These are phyloP conservation scores for Mimas tiliae DNA, from an alignment of 2,888 invertebrate species.

Conservation along the genomic window DNA sequence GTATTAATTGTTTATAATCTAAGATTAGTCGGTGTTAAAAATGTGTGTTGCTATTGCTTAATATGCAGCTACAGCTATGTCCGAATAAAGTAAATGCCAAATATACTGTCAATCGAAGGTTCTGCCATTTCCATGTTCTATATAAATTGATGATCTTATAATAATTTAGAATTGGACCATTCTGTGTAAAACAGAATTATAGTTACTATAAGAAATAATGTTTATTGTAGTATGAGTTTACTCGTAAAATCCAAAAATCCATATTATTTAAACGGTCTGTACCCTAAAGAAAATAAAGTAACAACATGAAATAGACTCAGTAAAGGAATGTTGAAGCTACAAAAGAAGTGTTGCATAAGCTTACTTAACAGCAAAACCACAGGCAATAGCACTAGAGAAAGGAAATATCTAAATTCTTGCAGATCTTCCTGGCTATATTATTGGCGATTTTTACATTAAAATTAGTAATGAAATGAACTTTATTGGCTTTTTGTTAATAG, in stretches of 20 bases:
- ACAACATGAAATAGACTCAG: neutral
- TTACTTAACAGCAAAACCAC: conserved; percentile 21
- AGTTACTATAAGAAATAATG: too few relatives aligned
- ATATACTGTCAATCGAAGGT: neutral
- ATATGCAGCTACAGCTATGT: neutral
- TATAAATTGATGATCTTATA: too few relatives aligned
- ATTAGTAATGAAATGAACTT: neutral
- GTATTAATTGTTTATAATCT: too few relatives aligned
- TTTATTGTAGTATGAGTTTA: too few relatives aligned
- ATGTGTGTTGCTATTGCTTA: neutral
- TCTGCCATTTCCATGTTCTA: too few relatives aligned
- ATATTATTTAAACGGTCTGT: too few relatives aligned
- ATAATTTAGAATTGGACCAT: too few relatives aligned
- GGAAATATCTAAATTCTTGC: conserved; percentile 7
- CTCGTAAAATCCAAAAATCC: too few relatives aligned
- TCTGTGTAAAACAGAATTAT: too few relatives aligned
- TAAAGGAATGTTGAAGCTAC: conserved; percentile 15
- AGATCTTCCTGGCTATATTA: conserved; percentile 18
- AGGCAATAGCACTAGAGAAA: conserved; percentile 20
- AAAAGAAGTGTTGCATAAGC: conserved; percentile 13
- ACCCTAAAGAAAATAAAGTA: too few relatives aligned
- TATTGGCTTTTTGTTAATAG: neutral
- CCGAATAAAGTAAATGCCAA: too few relatives aligned
- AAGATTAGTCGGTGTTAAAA: too few relatives aligned
- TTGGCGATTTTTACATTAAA: neutral